phyloP scores from a whole-genome alignment of 2,113 vertebrate species.

The Cavia porcellus region DNA sequence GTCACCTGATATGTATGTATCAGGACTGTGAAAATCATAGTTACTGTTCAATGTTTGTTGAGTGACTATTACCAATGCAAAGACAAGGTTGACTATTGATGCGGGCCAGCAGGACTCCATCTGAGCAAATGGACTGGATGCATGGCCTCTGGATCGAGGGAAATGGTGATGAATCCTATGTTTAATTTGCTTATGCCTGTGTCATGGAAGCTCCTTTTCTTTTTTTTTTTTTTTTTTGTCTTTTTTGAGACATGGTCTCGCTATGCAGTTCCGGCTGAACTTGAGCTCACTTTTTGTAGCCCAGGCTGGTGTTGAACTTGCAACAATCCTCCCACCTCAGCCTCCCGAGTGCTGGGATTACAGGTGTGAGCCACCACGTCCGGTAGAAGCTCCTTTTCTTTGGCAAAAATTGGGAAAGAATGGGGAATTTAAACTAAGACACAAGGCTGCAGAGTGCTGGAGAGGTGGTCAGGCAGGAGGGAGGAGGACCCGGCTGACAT shows the following conservation, averaged over 20 bases:
- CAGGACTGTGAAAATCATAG: not conserved
- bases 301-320: too few relatives aligned
- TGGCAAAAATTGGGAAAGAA: constrained; percentile 38
- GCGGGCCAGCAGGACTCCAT: not conserved
- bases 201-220: not conserved
- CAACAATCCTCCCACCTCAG: too few relatives aligned
- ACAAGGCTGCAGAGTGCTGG: not conserved
- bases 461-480: not conserved
- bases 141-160: not conserved
- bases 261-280: too few relatives aligned
- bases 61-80: not conserved
- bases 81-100: not conserved
- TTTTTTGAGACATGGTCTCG: too few relatives aligned
- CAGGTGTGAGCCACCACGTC: too few relatives aligned
- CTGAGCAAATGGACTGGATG: not conserved
- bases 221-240: not conserved
- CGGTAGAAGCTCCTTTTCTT: not conserved
- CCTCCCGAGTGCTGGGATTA: too few relatives aligned
- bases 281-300: too few relatives aligned
- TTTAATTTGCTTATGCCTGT: not conserved
- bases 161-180: not conserved
- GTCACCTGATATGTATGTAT: not conserved
- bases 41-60: not conserved
- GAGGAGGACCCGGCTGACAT: not conserved
- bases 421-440: not conserved